A percentile compares a stretch with the other conserved stretches of the same genome.
These are phyloP conservation scores for Solen grandis DNA, from an alignment of 1,140 invertebrate genomes.

Conservation along the genomic window DNA sequence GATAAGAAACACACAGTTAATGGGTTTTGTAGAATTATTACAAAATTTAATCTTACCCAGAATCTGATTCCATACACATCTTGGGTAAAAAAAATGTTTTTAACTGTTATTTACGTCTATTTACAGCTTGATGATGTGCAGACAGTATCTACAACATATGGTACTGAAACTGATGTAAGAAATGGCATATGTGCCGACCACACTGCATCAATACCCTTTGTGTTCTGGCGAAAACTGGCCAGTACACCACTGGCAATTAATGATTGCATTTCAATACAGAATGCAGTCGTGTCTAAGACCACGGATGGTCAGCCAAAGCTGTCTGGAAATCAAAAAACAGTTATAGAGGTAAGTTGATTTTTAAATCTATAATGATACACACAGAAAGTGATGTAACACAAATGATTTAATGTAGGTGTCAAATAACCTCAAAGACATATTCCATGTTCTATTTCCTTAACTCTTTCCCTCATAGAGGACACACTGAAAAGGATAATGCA, in stretches of 20 bases:
- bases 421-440: too few relatives aligned
- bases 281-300: neutral
- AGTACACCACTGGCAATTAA: neutral
- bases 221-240: neutral
- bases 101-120: neutral
- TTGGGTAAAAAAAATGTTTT: neutral
- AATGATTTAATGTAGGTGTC: too few relatives aligned
- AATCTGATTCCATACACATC: too few relatives aligned
- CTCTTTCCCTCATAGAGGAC: too few relatives aligned
- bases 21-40: too few relatives aligned
- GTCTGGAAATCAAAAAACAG: neutral
- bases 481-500: too few relatives aligned
- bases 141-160: neutral
- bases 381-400: neutral
- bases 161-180: neutral
- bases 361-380: neutral
- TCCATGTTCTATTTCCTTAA: too few relatives aligned
- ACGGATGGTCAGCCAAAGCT: neutral
- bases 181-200: neutral
- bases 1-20: too few relatives aligned
- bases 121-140: neutral
- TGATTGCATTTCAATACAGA: neutral
- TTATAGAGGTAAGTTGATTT: neutral
- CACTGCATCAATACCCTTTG: neutral
- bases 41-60: too few relatives aligned